phyloP scores from a whole-genome alignment of 2,113 vertebrate genomes.

The Microtus pennsylvanicus region DNA sequence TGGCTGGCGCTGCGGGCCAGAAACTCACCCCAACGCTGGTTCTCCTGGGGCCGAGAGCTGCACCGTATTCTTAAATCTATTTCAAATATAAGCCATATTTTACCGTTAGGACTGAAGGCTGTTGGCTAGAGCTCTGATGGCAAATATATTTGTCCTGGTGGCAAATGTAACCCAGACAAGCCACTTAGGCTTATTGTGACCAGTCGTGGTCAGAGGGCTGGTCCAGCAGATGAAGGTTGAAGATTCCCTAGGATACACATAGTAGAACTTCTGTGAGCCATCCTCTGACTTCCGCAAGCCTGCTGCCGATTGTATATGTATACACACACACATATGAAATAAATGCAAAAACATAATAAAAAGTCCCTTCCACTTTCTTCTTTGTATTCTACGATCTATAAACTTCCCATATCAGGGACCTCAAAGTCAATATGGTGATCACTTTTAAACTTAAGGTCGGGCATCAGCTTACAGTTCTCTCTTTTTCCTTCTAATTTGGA shows the following conservation, averaged over 20 bases:
- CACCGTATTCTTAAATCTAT: slow-evolving; percentile 43
- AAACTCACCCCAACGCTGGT: no score
- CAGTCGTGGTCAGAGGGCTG: not conserved
- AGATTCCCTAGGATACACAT: no score
- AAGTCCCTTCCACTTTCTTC: slow-evolving; percentile 58
- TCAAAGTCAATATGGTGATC: slow-evolving; percentile 5
- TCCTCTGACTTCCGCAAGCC: not conserved
- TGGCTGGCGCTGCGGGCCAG: no score
- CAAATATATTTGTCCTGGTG: not conserved
- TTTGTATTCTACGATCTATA: slow-evolving; percentile 51
- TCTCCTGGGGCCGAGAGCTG: no score
- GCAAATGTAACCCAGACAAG: not conserved
- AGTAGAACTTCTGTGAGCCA: not conserved
- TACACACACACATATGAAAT: not conserved
- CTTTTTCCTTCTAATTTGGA: slow-evolving; percentile 9
- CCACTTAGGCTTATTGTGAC: slow-evolving; percentile 61
- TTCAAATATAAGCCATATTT: slow-evolving; percentile 58
- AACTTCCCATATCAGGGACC: slow-evolving; percentile 58
- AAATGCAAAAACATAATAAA: not conserved
- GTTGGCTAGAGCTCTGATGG: slow-evolving; percentile 4
- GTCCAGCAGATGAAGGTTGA: not conserved
- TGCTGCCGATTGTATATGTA: not conserved
- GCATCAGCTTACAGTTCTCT: slow-evolving; percentile 34
- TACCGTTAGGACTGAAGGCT: slow-evolving; percentile 57
- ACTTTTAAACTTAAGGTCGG: slow-evolving; percentile 33